phyloP scores from a whole-genome alignment of 2,888 invertebrate species.

The Latrodectus hesperus region DNA sequence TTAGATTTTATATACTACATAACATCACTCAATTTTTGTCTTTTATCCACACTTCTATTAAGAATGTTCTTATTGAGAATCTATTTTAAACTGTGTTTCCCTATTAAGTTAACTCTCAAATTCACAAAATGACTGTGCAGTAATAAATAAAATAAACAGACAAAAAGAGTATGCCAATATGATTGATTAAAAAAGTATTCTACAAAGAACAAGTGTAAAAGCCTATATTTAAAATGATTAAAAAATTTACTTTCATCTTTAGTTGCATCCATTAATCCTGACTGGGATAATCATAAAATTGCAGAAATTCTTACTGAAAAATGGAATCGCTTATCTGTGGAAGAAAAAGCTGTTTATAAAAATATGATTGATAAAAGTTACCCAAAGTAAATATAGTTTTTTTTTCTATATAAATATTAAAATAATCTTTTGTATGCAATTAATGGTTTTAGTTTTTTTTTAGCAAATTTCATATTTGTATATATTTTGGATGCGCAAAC shows the following conservation, averaged over 20 bases:
- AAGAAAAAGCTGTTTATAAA: slow-evolving; percentile 79
- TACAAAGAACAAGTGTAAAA: too few species aligned
- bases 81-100: too few species aligned
- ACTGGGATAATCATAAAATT: slow-evolving; percentile 44
- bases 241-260: neutral
- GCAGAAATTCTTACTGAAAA: slow-evolving; percentile 81
- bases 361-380: slow-evolving; percentile 38
- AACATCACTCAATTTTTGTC: too few species aligned
- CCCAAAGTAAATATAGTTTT: slow-evolving; percentile 22
- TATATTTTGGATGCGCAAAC: neutral
- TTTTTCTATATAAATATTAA: neutral
- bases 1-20: too few species aligned
- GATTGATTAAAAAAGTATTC: too few species aligned
- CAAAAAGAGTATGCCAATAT: too few species aligned
- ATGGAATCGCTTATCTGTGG: slow-evolving; percentile 80
- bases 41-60: too few species aligned
- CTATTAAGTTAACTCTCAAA: too few species aligned
- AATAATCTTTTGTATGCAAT: neutral
- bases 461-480: neutral
- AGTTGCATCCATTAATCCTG: slow-evolving; percentile 58
- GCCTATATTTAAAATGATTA: neutral
- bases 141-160: too few species aligned
- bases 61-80: too few species aligned
- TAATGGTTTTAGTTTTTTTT: neutral
- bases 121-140: too few species aligned